Percentiles rank a stretch among this genome's conserved stretches.
Conservation (phyloP, 2,888 invertebrate species). For the Ennomos quercinarius region DNA sequence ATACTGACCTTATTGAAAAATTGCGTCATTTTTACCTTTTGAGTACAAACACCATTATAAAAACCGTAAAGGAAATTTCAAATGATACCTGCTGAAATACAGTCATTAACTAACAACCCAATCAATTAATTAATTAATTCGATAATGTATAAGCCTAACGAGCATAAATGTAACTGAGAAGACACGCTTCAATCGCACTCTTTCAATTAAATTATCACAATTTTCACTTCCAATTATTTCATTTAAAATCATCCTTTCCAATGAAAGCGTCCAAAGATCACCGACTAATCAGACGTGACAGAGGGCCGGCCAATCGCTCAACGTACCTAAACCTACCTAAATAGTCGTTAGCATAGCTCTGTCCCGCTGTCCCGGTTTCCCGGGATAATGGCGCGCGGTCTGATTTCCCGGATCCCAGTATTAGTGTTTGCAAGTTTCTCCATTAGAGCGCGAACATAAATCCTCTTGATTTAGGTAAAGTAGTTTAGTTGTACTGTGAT, state of each 20-base stretch:
- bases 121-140: no score
- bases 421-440: conserved; percentile 57
- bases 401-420: conserved; percentile 43
- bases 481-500: conserved; percentile 38
- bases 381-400: conserved; percentile 37
- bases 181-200: no score
- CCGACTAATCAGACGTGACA: conserved; percentile 18
- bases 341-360: conserved; percentile 46
- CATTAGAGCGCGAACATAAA: conserved; percentile 58
- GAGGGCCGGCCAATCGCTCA: conserved; percentile 19
- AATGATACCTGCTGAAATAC: no score
- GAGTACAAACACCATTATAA: no score
- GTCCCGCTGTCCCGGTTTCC: conserved; percentile 17
- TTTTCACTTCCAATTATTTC: neutral
- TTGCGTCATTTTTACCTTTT: no score
- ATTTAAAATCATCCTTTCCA: conserved; percentile 1
- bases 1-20: no score
- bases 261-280: conserved; percentile 17
- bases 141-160: no score
- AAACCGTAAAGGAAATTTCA: no score
- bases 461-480: conserved; percentile 60
- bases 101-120: no score
- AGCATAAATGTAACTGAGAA: no score
- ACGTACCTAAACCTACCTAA: conserved; percentile 29
- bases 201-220: no score